A percentile compares a stretch with the other conserved stretches of the same genome.
phyloP scores from a whole-genome alignment of 2,888 invertebrate genomes.

The Coelopa pilipes region DNA sequence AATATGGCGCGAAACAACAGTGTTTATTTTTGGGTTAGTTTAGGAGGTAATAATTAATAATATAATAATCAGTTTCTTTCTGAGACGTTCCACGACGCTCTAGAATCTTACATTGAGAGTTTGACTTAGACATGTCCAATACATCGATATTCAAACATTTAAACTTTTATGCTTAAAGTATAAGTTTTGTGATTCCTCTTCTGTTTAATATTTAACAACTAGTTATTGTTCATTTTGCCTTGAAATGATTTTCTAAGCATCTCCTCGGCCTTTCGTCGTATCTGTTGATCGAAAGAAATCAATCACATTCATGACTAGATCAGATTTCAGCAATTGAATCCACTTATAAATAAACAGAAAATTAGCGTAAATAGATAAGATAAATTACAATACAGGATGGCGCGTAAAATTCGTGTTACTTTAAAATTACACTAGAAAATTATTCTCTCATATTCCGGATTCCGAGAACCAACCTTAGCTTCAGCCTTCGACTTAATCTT shows the following conservation, averaged over 20 bases:
- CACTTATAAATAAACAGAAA: conserved; percentile 22
- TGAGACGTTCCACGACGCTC: background rate
- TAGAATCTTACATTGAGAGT: background rate
- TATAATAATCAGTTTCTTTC: background rate
- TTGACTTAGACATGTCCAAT: background rate
- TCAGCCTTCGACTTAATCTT: conserved; percentile 78
- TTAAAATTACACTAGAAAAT: conserved; percentile 14
- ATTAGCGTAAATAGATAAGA: conserved; percentile 13
- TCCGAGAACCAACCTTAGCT: conserved; percentile 8
- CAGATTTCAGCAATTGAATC: conserved; percentile 13
- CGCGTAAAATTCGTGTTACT: conserved; percentile 5
- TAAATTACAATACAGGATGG: conserved; percentile 12
- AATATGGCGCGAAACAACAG: background rate
- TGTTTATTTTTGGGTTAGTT: background rate
- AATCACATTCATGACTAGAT: conserved; percentile 22
- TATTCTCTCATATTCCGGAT: background rate
- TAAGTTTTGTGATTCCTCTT: background rate
- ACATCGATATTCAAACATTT: conserved; percentile 10
- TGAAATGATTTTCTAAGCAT: conserved; percentile 11
- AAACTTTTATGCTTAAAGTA: background rate
- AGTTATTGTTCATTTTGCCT: conserved; percentile 42
- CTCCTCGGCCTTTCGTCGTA: background rate
- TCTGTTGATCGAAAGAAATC: background rate
- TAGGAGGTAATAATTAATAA: background rate
- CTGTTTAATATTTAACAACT: conserved; percentile 36